Base-by-base conservation (phyloP, 1,140 invertebrate species). In the Ceratina calcarata region DNA sequence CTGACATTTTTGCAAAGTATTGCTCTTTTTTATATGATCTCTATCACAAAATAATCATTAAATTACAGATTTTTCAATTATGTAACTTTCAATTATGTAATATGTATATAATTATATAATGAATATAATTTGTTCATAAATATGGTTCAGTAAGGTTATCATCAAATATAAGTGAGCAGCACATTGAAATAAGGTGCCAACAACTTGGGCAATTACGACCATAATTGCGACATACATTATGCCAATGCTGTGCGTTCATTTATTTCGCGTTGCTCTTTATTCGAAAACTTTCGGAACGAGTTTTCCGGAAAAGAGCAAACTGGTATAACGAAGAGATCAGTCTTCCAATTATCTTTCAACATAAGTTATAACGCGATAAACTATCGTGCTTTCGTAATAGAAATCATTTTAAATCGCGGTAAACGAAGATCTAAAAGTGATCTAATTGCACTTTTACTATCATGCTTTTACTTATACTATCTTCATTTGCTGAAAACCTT, bases 211-310 rank as follows among this genome's bases (percentile, higher is more conserved):
- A 91, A 91, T 92, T 91, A 91, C 90, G 85, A 89, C 87, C 87
- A 88, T 92, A 92, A 92, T 91, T 91, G 89, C 90, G 86, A 90
- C 89, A 91, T 90, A 90, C 88, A 91, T 91, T 92, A 92, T 91
- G 91, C 90, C 91, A 91, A 92, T 92, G 85, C 75, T 71, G 72
- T 74, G 74, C 84, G 79, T 83, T 86, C 86, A 86, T 89, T 91
- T 89, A 89, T 90, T 89, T 86, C 75, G 82, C 87, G 82, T 80
- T 83, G 81, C 70, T 80, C 84, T 91, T 87, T 89, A 89, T 89
- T 90, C 80, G 82, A 74, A 24, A 91, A 92, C 83, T 92, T 91
- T 88, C 84, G 70, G 80, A 85, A 6, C 65, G 65, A 69, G 70
- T 24, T 61, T 66, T 57, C 64, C 24, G 53, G 60, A 68, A 55